A percentile compares a stretch with the other conserved stretches of the same genome.
These are phyloP conservation scores for Kryptopterus vitreolus DNA, from an alignment of 2,797 vertebrate genomes.

Conservation along the genomic window DNA sequence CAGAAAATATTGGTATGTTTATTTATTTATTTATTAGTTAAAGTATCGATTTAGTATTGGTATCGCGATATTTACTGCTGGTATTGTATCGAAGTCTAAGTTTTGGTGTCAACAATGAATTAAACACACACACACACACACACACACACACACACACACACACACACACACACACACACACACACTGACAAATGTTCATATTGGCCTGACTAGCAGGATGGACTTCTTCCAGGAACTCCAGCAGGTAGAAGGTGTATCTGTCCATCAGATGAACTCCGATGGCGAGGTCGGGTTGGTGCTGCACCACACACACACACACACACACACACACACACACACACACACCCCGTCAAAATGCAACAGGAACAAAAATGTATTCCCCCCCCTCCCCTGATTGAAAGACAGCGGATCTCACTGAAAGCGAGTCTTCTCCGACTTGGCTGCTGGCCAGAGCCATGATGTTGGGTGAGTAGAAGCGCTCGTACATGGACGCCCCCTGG, in stretches of 20 bases:
- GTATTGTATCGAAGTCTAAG: too few species aligned
- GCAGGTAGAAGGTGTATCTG: constrained; percentile 95
- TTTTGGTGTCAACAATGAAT: too few species aligned
- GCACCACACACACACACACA: constrained; percentile 10
- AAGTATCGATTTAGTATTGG: too few species aligned
- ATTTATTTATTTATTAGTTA: too few species aligned
- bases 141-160: constrained; percentile 65
- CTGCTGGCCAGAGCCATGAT: constrained; percentile 97
- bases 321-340: neutral
- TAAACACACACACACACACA: too few species aligned
- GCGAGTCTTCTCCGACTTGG: constrained; percentile 96
- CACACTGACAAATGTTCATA: constrained; percentile 91
- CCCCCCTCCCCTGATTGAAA: too few species aligned
- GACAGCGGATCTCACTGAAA: constrained; percentile 91
- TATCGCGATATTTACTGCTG: too few species aligned
- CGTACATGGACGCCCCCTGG: constrained; percentile 98
- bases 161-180: constrained; percentile 65
- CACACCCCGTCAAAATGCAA: neutral
- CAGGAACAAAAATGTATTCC: too few species aligned
- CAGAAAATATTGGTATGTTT: too few species aligned
- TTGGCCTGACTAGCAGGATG: constrained; percentile 92
- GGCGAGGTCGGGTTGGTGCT: constrained; percentile 96
- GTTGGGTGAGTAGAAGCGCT: constrained; percentile 96
- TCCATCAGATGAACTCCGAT: constrained; percentile 98
- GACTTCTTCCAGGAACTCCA: constrained; percentile 97